Evolutionary conservation across 2,888 invertebrate species (phyloP), one percentile per base, ranked within the genome.

Genomic region (Drosophila seclusa): DNA sequence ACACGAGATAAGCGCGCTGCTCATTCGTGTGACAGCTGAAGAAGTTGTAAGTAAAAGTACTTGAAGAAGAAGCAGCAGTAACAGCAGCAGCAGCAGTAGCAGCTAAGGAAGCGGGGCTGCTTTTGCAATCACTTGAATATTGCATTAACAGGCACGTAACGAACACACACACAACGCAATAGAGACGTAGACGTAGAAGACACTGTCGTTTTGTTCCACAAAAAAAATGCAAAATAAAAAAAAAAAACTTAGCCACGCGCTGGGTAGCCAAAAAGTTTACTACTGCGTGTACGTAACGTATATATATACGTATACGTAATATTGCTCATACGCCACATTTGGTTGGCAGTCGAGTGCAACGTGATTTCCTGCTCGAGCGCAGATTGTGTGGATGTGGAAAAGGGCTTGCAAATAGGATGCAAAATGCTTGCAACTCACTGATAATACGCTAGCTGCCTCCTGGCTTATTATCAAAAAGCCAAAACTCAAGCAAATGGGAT

Each of bases 121-220:
- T 75, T 83, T 83, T 88, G 86, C 91, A 90, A 91, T 91, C 89
- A 91, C 90, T 91, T 90, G 86, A 91, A 91, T 91, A 90, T 91
- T 91, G 90, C 86, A 90, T 82, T 87, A 90, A 87, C 90, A 89
- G 88, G 78, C 87, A 89, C 87, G 87, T 87, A 87, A 88, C 67
- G 71, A 65, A 76, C 68, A 68, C 72, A 67, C 61, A 54, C 49
- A 69, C 36, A 57, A 31, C 78, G 76, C 80, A 76, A 90, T 90
- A 89, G 87, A 89, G 87, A 89, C 85, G 84, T 82, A 63, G 53
- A 50, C 40, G 45, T 65, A 36, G 68, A 58, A 57, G 71, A 42
- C 27, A 73, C 34, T 60, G 24, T 18, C 57, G 40, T 48, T 54
- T 16, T 36, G 63, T 40, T 53, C 55, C 50, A 60, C 68, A 76